Evolutionary conservation across 2,113 vertebrate genomes (phyloP).

Genomic region (Hemicordylus capensis): DNA sequence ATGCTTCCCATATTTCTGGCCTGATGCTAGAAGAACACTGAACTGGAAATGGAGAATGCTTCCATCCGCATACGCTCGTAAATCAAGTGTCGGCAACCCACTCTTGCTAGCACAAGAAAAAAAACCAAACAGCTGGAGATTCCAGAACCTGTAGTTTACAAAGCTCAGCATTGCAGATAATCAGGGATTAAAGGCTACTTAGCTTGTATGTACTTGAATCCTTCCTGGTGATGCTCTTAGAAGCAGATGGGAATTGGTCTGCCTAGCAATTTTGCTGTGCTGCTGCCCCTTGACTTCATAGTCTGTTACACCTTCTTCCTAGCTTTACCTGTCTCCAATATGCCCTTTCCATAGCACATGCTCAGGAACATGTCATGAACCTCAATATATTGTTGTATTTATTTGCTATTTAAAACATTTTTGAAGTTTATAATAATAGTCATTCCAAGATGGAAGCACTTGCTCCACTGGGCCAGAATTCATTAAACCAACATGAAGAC

Average conservation of each 20-base stretch:
- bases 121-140: not conserved
- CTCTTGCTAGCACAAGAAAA: not conserved
- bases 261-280: not conserved
- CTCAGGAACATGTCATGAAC: not conserved
- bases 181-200: rapidly evolving
- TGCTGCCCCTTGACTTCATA: not conserved
- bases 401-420: conserved; percentile 53
- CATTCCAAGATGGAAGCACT: conserved; percentile 23
- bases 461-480: not conserved
- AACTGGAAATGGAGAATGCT: not conserved
- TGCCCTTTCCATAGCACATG: conserved; percentile 36
- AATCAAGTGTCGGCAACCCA: no score
- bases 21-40: not conserved
- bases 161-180: not conserved
- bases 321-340: no score
- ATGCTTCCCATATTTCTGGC: not conserved
- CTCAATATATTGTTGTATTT: conserved; percentile 51
- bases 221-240: not conserved
- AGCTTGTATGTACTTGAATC: not conserved
- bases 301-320: not conserved
- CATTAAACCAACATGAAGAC: not conserved
- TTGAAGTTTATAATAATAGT: conserved; percentile 33
- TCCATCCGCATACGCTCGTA: not conserved
- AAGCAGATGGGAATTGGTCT: not conserved
- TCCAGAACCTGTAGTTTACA: not conserved